Conservation (phyloP, 2,113 vertebrate genomes). For the Lethenteron reissneri region DNA sequence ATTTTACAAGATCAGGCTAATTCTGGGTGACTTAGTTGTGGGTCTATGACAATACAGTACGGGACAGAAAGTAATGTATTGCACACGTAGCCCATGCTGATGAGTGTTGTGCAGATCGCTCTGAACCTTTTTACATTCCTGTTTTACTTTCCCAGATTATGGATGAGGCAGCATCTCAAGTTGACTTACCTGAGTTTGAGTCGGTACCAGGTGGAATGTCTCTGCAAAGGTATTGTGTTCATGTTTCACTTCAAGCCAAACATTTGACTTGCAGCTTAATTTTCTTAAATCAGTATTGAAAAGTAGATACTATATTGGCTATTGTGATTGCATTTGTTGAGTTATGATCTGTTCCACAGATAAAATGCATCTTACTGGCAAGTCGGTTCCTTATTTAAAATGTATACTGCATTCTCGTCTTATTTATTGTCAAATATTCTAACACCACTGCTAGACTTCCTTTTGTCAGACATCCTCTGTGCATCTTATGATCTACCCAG, state of each 20-base stretch:
- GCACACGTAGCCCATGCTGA: neutral
- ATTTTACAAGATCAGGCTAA: neutral
- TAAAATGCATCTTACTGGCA: too few relatives aligned
- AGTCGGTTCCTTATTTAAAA: too few relatives aligned
- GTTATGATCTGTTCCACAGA: too few relatives aligned
- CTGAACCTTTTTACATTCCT: neutral
- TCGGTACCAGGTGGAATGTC: slow-evolving; percentile 23
- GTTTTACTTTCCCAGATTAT: slow-evolving; percentile 15
- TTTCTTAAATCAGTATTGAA: neutral
- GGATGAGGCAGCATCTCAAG: slow-evolving; percentile 17
- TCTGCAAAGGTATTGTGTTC: slow-evolving; percentile 28
- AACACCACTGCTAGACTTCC: too few relatives aligned
- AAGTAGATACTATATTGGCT: too few relatives aligned
- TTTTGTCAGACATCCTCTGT: too few relatives aligned
- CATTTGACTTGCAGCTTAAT: neutral
- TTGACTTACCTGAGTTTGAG: slow-evolving; percentile 15
- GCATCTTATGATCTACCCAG: too few relatives aligned
- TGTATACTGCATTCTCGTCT: too few relatives aligned
- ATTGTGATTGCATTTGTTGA: too few relatives aligned
- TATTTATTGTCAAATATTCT: too few relatives aligned
- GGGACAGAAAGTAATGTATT: neutral
- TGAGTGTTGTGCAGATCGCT: neutral
- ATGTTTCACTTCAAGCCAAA: neutral
- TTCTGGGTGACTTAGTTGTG: neutral
- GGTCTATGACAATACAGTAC: neutral